Conservation (phyloP, 1,140 invertebrate genomes). For the Apis mellifera region DNA sequence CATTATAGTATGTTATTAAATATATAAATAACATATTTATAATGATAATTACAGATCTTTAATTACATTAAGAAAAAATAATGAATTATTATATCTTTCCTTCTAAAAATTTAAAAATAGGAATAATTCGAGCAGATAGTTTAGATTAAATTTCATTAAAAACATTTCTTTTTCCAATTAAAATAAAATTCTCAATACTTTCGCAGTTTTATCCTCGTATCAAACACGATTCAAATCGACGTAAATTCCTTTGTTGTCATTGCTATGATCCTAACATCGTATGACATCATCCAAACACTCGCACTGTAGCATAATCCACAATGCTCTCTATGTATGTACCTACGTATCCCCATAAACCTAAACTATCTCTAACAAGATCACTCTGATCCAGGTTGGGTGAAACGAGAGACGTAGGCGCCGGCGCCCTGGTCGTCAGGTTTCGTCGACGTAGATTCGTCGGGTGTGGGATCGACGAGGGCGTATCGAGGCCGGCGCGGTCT, state of each 20-base stretch:
- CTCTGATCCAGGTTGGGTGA: no score
- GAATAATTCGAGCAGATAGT: no score
- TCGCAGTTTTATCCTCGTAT: neutral
- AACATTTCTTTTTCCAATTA: neutral
- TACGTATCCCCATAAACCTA: neutral
- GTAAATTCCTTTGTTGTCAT: neutral
- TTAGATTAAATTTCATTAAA: neutral
- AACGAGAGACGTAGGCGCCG: slow-evolving; percentile 37
- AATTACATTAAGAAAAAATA: no score
- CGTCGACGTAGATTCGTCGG: slow-evolving; percentile 34
- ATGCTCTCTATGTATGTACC: neutral
- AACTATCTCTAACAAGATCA: neutral
- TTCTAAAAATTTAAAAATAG: no score
- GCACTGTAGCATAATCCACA: neutral
- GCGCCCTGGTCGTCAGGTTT: slow-evolving; percentile 28
- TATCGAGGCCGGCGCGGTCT: slow-evolving; percentile 40
- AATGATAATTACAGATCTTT: no score
- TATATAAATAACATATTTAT: no score
- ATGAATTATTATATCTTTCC: no score
- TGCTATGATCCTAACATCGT: no score
- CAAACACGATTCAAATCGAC: neutral
- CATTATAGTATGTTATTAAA: no score
- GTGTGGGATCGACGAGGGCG: slow-evolving; percentile 17
- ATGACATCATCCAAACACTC: neutral
- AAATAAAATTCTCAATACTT: neutral